Conservation (phyloP, 2,113 vertebrate genomes). For the Rhadina sibilatrix region DNA sequence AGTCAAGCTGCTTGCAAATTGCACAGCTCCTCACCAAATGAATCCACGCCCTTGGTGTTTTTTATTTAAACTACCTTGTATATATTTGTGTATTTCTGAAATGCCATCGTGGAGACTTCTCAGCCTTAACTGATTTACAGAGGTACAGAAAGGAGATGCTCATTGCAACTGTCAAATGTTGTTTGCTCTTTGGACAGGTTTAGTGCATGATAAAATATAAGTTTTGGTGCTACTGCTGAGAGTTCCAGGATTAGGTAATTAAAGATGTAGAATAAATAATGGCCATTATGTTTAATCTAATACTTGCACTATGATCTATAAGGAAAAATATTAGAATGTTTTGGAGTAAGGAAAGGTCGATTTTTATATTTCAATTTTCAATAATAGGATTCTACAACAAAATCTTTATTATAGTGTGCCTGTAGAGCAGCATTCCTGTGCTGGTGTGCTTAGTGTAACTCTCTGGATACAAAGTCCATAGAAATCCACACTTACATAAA, state of each 20-base stretch:
- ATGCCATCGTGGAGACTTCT: not conserved
- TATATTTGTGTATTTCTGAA: not conserved
- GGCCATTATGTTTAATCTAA: not conserved
- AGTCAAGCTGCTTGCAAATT: not conserved
- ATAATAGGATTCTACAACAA: not conserved
- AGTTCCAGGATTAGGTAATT: not conserved
- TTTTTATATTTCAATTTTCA: not conserved
- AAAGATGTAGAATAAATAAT: not conserved
- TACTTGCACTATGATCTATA: not conserved
- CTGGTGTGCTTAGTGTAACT: accelerated
- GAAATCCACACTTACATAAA: not conserved
- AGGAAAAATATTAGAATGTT: not conserved
- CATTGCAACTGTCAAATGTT: not conserved
- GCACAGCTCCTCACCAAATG: not conserved
- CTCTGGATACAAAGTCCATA: not conserved
- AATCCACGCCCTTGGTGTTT: not conserved
- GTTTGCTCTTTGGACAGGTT: not conserved
- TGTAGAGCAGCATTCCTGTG: not conserved
- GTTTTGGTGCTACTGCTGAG: not conserved
- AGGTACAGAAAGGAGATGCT: not conserved
- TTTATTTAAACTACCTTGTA: not conserved
- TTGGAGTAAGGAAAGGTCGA: not conserved
- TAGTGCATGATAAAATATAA: not conserved
- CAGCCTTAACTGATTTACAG: not conserved
- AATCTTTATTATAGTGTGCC: not conserved